Evolutionary conservation across 2,888 invertebrate genomes (phyloP).

Genomic region (Zaprionus lineosus): DNA sequence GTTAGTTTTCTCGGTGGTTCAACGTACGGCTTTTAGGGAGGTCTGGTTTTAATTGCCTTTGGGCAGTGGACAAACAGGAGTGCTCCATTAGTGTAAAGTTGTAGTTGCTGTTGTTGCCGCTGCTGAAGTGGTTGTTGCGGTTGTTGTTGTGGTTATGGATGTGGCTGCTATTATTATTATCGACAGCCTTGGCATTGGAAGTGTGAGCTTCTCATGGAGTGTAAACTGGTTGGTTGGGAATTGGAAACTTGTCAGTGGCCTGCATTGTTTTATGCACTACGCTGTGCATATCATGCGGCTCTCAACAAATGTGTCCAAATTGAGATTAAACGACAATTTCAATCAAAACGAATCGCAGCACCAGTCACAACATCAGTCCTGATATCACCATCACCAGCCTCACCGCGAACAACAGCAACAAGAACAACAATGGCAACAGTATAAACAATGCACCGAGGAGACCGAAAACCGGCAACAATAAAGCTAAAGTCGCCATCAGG

Average conservation of each 20-base stretch:
- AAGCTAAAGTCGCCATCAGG: not conserved
- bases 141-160: too few relatives aligned
- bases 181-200: conserved; percentile 49
- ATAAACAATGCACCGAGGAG: conserved; percentile 25
- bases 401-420: conserved; percentile 5
- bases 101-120: conserved; percentile 1
- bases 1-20: conserved; percentile 45
- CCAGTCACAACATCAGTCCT: conserved; percentile 5
- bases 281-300: conserved; percentile 37
- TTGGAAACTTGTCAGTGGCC: conserved; percentile 55
- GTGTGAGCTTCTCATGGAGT: conserved; percentile 23
- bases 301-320: conserved; percentile 62
- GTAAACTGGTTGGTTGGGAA: conserved; percentile 55
- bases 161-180: conserved; percentile 20
- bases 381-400: too few relatives aligned
- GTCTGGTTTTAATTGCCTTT: conserved; percentile 33
- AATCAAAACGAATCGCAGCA: conserved; percentile 47
- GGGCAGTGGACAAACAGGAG: conserved; percentile 52
- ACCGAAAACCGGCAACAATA: conserved; percentile 7
- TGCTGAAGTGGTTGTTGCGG: conserved; percentile 35
- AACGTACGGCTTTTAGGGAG: conserved; percentile 40
- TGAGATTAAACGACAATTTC: conserved; percentile 71
- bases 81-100: conserved; percentile 10
- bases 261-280: conserved; percentile 47
- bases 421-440: conserved; percentile 11